A percentile compares a stretch with the other conserved stretches of the same genome.
Evolutionary conservation across 1,140 invertebrate species (phyloP).

Genomic region (Cherax quadricarinatus): DNA sequence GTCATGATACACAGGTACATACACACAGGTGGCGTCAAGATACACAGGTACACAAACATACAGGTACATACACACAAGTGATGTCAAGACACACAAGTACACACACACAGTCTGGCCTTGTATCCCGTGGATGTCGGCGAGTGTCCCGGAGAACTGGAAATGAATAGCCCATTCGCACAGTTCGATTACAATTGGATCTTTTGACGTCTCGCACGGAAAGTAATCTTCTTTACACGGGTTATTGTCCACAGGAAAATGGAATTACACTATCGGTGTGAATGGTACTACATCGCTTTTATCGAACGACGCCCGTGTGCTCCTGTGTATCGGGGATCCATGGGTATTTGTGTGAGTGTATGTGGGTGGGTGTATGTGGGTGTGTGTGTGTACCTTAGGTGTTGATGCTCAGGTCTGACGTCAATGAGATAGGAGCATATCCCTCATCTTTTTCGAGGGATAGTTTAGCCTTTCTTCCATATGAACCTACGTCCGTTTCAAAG

Average conservation of each 20-base stretch:
- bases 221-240: not conserved
- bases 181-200: constrained; percentile 10
- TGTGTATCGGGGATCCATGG: not conserved
- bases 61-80: too few species aligned
- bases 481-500: too few species aligned
- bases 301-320: not conserved
- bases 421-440: too few species aligned
- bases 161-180: not conserved
- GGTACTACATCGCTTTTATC: not conserved
- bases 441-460: too few species aligned
- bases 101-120: too few species aligned
- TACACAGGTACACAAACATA: not conserved
- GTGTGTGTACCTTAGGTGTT: not conserved
- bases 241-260: constrained; percentile 2
- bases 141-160: not conserved
- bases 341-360: not conserved
- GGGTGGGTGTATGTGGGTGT: not conserved
- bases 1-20: too few species aligned
- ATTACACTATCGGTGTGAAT: not conserved
- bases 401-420: too few species aligned
- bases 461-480: too few species aligned
- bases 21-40: too few species aligned
- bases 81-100: too few species aligned
- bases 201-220: not conserved
- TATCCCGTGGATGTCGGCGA: too few species aligned